Evolutionary conservation across 64 coral and sea anemone species (phyloP), one percentile per base, ranked within the genome.

Genomic region (Dendrophyllia cribrosa): DNA sequence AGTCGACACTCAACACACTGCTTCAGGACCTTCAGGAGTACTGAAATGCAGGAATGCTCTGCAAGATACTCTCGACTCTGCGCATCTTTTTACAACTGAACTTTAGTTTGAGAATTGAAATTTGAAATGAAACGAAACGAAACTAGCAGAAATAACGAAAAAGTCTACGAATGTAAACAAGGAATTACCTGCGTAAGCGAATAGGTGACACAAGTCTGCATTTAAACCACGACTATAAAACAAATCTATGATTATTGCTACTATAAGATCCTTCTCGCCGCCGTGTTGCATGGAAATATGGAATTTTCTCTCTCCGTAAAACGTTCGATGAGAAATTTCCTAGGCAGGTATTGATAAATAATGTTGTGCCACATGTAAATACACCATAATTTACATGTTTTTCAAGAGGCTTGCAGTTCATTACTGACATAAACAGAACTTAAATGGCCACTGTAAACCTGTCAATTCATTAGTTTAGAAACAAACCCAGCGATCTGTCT

Each of bases 301-400:
- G 4, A 56, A 7, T 7, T 12, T 56, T 64, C 5, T 17, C 61
- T 64, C 14, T 19, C 61, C 61, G 13, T 5, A 64, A 64, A 64
- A 64, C 55, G 14, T 64, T 64, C 19, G 14, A 64, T 13, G 13
- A 44, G 70, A 9, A 5, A 1, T 17, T n/a, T 69, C n/a, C 20
- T 7, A 43, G 11, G 5, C 34, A 43, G 34, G 34, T 34, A 34
- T 34, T 34, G 34, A 34, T 34, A 34, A 34, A 34, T 34, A 34
- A 34, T 34, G 34, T 34, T 34, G 34, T 69, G 66, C 5, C 11
- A 72, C 9, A 72, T 64, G 61, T 19, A 43, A 21, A 6, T 56
- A 24, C 49, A 77, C n/a, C 16, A 55, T 19, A 77, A 23, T 77
- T 77, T 77, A 77, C 75, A 77, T 13, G 51, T 9, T 58, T 77